phyloP scores from a whole-genome alignment of 2,797 vertebrate species.

The Mormyrus hasselquistii region DNA sequence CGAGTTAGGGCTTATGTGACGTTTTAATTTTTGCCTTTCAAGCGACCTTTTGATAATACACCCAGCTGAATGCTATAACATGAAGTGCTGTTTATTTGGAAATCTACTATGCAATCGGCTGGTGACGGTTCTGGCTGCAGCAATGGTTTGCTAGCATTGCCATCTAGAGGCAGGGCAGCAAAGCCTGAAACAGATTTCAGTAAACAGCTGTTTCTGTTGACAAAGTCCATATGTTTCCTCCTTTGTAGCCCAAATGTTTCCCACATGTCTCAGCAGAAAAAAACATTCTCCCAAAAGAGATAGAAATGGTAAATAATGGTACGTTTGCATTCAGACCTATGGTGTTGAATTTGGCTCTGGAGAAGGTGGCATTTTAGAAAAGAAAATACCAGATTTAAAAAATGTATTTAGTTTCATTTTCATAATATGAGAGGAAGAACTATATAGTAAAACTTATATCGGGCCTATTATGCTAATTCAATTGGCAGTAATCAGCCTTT shows the following conservation, averaged over 20 bases:
- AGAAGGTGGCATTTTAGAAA: neutral
- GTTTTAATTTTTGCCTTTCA: conserved; percentile 6
- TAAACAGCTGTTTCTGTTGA: conserved; percentile 95
- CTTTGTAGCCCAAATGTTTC: conserved; percentile 91
- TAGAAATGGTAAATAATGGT: conserved; percentile 46
- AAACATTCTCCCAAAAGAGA: conserved; percentile 33
- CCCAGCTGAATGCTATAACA: neutral
- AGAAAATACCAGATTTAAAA: neutral
- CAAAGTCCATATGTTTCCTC: conserved; percentile 94
- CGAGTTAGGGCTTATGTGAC: neutral
- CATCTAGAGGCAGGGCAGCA: conserved; percentile 92
- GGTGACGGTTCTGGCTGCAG: conserved; percentile 35
- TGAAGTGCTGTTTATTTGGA: neutral
- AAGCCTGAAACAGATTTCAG: conserved; percentile 78
- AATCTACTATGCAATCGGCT: neutral
- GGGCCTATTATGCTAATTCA: conserved; percentile 36
- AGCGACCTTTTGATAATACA: neutral
- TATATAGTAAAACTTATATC: conserved; percentile 35
- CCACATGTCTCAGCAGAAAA: conserved; percentile 87
- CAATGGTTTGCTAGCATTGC: conserved; percentile 98
- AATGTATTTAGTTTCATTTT: neutral
- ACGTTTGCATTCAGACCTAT: conserved; percentile 62
- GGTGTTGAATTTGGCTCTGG: conserved; percentile 37
- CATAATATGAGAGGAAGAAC: conserved; percentile 24
- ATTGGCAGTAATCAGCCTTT: neutral